Evolutionary conservation across 2,113 vertebrate genomes (phyloP).

Genomic region (Chaetorhynchus papuensis): DNA sequence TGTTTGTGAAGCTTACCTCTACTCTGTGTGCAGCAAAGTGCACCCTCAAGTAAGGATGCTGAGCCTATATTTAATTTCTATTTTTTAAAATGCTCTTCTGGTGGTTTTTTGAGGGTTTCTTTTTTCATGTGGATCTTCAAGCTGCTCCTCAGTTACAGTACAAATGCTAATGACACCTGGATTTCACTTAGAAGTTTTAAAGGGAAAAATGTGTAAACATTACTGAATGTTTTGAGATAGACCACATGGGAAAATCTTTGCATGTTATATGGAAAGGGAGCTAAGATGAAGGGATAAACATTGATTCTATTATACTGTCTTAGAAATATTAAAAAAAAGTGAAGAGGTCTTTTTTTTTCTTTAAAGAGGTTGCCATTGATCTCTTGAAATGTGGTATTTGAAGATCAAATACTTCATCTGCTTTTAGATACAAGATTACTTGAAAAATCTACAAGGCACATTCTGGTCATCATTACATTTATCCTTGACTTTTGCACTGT

Average conservation of each 20-base stretch:
- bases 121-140: not conserved
- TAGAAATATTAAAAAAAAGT: not conserved
- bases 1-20: not conserved
- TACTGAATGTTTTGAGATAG: not conserved
- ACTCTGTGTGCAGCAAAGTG: not conserved
- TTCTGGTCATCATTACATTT: not conserved
- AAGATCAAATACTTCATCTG: not conserved
- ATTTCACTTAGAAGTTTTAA: not conserved
- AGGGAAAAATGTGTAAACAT: not conserved
- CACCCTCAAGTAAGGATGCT: not conserved
- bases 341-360: not conserved
- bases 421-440: not conserved
- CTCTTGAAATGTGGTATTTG: not conserved
- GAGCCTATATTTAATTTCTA: not conserved
- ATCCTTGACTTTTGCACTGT: not conserved
- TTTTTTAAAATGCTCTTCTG: not conserved
- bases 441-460: not conserved
- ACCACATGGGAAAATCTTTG: not conserved
- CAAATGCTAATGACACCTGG: not conserved
- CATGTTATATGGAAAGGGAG: not conserved
- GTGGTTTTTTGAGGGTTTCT: not conserved
- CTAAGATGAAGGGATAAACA: not conserved
- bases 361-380: not conserved
- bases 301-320: not conserved
- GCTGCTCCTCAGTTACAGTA: not conserved